Evolutionary conservation across 1,140 invertebrate genomes (phyloP).

Genomic region (Phymorhynchus buccinoides): DNA sequence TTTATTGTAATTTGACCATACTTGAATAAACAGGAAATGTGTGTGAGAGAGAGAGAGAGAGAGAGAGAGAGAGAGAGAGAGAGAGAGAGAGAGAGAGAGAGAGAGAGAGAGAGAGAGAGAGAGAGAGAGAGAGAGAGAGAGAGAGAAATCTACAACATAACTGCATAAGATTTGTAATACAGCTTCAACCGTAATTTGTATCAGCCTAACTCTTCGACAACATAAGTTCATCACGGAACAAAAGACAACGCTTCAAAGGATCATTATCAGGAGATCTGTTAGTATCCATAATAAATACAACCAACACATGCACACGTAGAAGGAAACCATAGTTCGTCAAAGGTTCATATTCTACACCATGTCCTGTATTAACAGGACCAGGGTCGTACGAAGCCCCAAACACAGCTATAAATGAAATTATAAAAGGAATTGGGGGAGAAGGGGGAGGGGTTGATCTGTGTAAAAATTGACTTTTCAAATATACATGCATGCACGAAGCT

Average conservation of each 20-base stretch:
- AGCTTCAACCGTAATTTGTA: not conserved
- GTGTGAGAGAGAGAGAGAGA: slow-evolving; percentile 14
- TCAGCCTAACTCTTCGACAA: not conserved
- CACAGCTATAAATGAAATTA: not conserved
- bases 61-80: slow-evolving; percentile 22
- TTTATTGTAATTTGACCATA: not conserved
- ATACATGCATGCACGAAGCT: not conserved
- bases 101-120: slow-evolving; percentile 14
- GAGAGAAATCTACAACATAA: not conserved
- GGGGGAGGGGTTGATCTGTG: not conserved
- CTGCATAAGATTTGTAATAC: not conserved
- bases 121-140: slow-evolving; percentile 14
- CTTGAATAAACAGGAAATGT: not conserved
- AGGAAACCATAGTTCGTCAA: not conserved
- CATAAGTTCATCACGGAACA: not conserved
- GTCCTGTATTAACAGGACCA: not conserved
- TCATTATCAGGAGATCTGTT: not conserved
- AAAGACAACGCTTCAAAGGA: not conserved
- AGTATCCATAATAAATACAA: not conserved
- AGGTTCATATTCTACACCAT: not conserved
- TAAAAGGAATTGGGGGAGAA: not conserved
- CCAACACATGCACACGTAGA: not conserved
- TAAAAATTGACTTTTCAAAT: not conserved
- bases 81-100: slow-evolving; percentile 5
- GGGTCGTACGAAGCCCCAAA: not conserved